Evolutionary conservation across 2,888 invertebrate species (phyloP), one percentile per base, ranked within the genome.

Genomic region (Amiota communis): DNA sequence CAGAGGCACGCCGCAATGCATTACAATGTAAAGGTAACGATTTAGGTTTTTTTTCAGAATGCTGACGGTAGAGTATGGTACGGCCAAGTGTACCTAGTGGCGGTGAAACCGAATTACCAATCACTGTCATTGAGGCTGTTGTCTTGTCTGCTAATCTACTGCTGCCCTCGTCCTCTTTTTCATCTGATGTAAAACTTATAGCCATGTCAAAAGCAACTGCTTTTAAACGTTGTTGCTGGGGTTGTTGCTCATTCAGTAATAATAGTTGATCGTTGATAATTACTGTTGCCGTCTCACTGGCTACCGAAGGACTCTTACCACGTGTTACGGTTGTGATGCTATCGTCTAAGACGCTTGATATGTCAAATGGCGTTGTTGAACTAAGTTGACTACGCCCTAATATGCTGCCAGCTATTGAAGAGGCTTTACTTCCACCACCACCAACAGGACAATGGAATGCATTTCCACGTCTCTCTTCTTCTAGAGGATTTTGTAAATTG

Each of bases 401-500:
- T 17, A 90, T 80, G 77, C 88, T 90, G 72, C 89, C 90, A 3
- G 88, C 88, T 76, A 89, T 82, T 0, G 90, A 90, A 1, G 90
- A 89, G 4, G 87, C 83, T 64, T 88, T 89, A 76, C 88, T 88
- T 3, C 88, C 86, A 67, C 79, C 67, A 9, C 79, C 77, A n/a
- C 77, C 47, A 4, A 1, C 47, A n/a, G 9, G 15, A 48, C 65
- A 51, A 9, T 51, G 67, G 0, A 15, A 23, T 3, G 51, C 15
- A 36, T 68, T 68, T 51, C 51, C 20, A 3, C 67, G 67, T 49
- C 53, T 23, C 36, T 68, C 67, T n/a, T 36, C 2, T 57, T 86
- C 86, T n/a, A 89, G 87, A 1, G 91, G 91, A 80, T 92, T 92
- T 83, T 92, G 93, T 48, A 94, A 88, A 76, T 93, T 93, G 36